Base-by-base conservation (phyloP, 2,113 vertebrate species). In the Solea senegalensis region DNA sequence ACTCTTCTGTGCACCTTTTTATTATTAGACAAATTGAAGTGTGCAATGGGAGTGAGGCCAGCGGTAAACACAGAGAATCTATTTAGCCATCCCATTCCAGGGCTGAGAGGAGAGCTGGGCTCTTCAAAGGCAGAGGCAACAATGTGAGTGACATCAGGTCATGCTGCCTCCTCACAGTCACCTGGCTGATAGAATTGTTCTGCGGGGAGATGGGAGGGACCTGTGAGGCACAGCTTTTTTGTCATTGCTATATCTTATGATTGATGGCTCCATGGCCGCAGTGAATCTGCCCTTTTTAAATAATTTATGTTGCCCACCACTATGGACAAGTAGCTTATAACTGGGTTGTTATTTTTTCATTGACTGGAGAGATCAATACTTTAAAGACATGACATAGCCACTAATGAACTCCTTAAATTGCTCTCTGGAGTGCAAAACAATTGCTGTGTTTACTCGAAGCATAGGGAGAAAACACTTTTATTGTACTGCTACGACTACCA, bases 221-320 rank as follows among this genome's bases (percentile, higher is more conserved):
- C 90, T 95, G 94, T 95, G 95, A 96, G 95, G 94, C 94, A 94
- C 92, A 83, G 87, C 87, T 90, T 97, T 97, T 98, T 97, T 98
- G 96, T 97, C 95, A 95, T 94, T 93, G 95, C 95, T 95, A 96
- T 96, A 96, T 96, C 93, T 93, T 94, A 94, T 99, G 97, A 98
- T 98, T 98, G 97, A 99, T 98, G 95, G 97, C 95, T 98, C 94
- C 93, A 93, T 97, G 96, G 96, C 95, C 94, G 95, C 95, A 96
- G 95, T 93, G 95, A 95, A 95, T 95, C 95, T 98, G 97, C 95
- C 97, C 97, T 99, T 99, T 98, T 98, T 99, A 97, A 99, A 99
- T 99, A 99, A 99, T 99, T 96, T 96, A 99, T 98, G 94, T 96
- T 94, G 95, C 95, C 91, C 96, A 96, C 96, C 92, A 95, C 97